phyloP scores from a whole-genome alignment of 2,113 vertebrate species.

The Ardeotis arabs region DNA sequence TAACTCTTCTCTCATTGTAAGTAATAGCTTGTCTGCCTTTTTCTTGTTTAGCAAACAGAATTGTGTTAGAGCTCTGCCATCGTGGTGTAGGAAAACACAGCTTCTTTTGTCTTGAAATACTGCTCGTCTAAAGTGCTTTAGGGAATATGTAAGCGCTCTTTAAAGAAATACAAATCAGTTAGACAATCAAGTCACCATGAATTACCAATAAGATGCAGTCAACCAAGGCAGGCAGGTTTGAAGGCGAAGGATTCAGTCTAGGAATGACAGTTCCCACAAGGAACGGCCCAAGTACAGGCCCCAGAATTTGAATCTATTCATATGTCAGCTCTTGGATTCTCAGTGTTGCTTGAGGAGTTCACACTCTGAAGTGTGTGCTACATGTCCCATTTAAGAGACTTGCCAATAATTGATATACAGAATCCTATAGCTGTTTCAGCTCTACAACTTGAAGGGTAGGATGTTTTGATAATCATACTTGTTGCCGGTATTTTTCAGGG shows the following conservation, averaged over 20 bases:
- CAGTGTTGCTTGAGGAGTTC: neutral
- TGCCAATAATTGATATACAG: neutral
- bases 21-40: constrained; percentile 68
- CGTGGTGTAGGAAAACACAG: neutral
- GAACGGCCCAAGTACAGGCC: neutral
- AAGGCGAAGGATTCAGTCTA: neutral
- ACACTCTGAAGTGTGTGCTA: neutral
- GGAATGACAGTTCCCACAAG: neutral
- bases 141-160: neutral
- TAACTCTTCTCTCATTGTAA: constrained; percentile 92
- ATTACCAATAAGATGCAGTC: neutral
- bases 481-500: constrained; percentile 68
- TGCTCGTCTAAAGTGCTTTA: neutral
- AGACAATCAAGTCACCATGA: neutral
- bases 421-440: neutral
- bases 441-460: neutral
- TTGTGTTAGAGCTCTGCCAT: neutral
- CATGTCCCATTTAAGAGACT: neutral
- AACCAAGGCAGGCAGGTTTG: neutral
- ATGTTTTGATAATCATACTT: neutral
- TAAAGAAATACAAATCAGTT: neutral
- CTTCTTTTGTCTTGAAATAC: neutral
- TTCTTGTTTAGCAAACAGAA: neutral
- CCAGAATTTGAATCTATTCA: neutral
- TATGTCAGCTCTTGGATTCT: neutral